Base-by-base conservation (phyloP, 1,140 invertebrate species). In the Thaumatotibia leucotreta region DNA sequence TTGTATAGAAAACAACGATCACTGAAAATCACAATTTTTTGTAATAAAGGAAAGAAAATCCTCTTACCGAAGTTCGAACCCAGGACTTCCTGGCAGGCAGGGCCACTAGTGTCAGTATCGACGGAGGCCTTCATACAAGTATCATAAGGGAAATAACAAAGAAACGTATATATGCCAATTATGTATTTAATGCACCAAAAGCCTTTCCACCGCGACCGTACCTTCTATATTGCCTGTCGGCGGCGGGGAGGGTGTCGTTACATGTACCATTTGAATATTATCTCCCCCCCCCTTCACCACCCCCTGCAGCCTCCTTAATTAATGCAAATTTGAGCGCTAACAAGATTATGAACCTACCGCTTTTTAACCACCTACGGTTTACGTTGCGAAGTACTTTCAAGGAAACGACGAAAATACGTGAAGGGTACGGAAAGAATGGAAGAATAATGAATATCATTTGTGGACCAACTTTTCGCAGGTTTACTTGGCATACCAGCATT, bases 261-360 rank as follows among this genome's bases (percentile, higher is more conserved):
- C 87, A 88, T 90, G 88, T 90, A 90, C 88, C 88, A 90, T 90
- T 90, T 90, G 88, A 90, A 90, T 90, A 90, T 90, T 90, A 90
- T 88, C 88, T 88, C 75, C 76, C 79, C 70, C n/a, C 76, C 61
- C 74, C 74, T 72, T 58, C 49, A 50, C 69, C 74, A 82, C 74
- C 82, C 85, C 81, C 86, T 79, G 74, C 66, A 71, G 77, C 78
- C 83, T 88, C 78, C 84, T 88, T 90, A 90, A 90, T 90, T 90
- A 90, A 90, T 90, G 88, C 88, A 90, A 90, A 90, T 90, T 90
- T 88, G 79, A 84, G 88, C 81, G 88, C 86, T 90, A 90, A 90
- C 88, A 90, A 90, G 88, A 90, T 90, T 90, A 90, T 90, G 88
- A 88, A 86, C 81, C 82, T 71, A 75, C 78, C 79, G 84, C 84